Base-by-base conservation (phyloP, 2,888 invertebrate genomes). In the Aplocera efformata region DNA sequence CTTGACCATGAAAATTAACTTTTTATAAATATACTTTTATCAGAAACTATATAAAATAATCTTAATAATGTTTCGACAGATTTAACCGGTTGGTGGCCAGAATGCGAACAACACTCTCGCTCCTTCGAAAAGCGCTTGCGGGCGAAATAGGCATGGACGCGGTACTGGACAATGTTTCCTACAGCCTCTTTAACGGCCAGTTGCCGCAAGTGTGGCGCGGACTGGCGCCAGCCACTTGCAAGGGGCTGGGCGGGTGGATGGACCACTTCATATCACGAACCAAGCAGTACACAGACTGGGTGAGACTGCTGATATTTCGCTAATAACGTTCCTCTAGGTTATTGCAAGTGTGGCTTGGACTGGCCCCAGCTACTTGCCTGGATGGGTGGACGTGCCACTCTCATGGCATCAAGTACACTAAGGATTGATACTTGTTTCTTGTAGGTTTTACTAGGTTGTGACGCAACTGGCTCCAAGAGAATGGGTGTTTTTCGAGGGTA, bases 111-210 rank as follows among this genome's bases (percentile, higher is more conserved):
- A 94, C 94, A 0, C 84, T 98, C 25, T 82, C 90, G 2, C 90
- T 94, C 32, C 86, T 98, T 7, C 90, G 93, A 64, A 94, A 94
- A 73, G 97, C 97, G 0, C 85, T 98, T 40, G 94, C 94, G 2
- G 98, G 98, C 21, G 96, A 97, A 86, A 96, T 97, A 56, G 96
- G 97, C 32, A 96, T 98, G 96, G 96, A 97, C 74, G 90, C 91
- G 10, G 88, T 92, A 27, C 79, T 97, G 45, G 97, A 98, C 76
- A 94, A 94, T 71, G 93, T 97, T 17, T 92, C 96, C 0, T 91
- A 91, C 70, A 92, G 94, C 7, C 83, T 98, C 58, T 96, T 93
- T 83, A 97, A 97, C 77, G 97, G 97, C 3, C 92, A 92, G 58
- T 83, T 98, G 61, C 97, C 98, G 6, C 36, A 55, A 10, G 92